These are phyloP conservation scores for Scaeva pyrastri DNA, from an alignment of 2,888 invertebrate genomes.

Conservation along the genomic window DNA sequence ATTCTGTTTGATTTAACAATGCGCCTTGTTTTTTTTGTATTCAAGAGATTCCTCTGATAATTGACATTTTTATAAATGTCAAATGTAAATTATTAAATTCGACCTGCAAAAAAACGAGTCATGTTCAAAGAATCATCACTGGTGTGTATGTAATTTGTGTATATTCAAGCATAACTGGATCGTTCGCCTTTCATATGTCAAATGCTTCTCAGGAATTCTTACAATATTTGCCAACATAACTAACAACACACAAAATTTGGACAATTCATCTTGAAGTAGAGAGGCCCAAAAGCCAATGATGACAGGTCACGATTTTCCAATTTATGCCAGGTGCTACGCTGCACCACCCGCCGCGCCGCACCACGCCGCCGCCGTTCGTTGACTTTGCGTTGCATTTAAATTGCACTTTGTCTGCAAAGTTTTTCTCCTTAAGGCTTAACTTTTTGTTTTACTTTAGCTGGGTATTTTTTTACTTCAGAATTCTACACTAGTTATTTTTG, in stretches of 20 bases:
- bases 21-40: neutral
- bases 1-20: neutral
- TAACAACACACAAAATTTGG: slow-evolving; percentile 36
- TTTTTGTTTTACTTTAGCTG: slow-evolving; percentile 34
- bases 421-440: slow-evolving; percentile 33
- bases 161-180: too few species aligned
- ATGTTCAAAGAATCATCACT: neutral
- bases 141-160: neutral
- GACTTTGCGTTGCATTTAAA: slow-evolving; percentile 63
- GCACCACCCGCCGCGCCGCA: too few species aligned
- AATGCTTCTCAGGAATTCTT: slow-evolving; percentile 19
- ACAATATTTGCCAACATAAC: neutral
- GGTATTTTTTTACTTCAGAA: too few species aligned
- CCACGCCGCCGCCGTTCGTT: neutral
- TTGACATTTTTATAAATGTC: neutral
- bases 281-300: slow-evolving; percentile 48
- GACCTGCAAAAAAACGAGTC: neutral
- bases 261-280: slow-evolving; percentile 36
- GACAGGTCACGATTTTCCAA: slow-evolving; percentile 73
- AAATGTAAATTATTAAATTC: neutral
- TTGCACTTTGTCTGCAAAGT: slow-evolving; percentile 69
- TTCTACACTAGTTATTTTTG: too few species aligned
- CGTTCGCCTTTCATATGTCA: neutral
- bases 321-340: slow-evolving; percentile 66
- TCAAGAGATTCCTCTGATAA: neutral